A percentile compares a stretch with the other conserved stretches of the same genome.
phyloP scores from a whole-genome alignment of 23 tunicate species.

The Trididemnum nubilum region DNA sequence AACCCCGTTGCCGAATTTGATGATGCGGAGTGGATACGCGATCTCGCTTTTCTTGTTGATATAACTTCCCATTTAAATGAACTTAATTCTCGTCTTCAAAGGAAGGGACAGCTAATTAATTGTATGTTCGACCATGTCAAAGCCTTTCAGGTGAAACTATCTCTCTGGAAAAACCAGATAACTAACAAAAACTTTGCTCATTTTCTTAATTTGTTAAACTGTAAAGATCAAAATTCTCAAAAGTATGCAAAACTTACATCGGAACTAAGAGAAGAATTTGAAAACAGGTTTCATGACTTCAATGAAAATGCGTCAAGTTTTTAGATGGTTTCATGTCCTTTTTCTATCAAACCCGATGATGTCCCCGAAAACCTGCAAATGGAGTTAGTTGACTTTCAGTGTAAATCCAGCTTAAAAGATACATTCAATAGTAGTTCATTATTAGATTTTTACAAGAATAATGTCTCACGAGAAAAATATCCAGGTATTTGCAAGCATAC shows the following conservation, averaged over 20 bases:
- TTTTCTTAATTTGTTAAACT: conserved; percentile 48
- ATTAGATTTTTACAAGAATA: conserved; percentile 5
- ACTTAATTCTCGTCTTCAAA: conserved; percentile 11
- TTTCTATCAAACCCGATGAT: background rate
- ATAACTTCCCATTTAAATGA: conserved; percentile 43
- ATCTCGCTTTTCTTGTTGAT: conserved; percentile 31
- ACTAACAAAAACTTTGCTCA: conserved; percentile 42
- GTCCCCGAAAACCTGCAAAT: conserved; percentile 21
- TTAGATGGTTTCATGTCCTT: conserved; percentile 12
- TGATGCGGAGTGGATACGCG: conserved; percentile 5
- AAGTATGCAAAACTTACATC: conserved; percentile 2
- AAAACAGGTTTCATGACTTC: conserved; percentile 19
- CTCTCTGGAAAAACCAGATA: conserved; percentile 55
- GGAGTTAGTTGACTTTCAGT: conserved; percentile 18
- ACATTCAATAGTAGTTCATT: conserved; percentile 21
- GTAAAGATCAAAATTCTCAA: conserved; percentile 28
- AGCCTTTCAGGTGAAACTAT: conserved; percentile 40
- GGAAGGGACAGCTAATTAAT: conserved; percentile 12
- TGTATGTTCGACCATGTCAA: conserved; percentile 42
- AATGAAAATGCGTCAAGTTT: background rate
- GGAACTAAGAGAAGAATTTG: conserved; percentile 17
- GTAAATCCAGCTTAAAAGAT: too few relatives aligned
- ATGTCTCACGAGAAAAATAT: conserved; percentile 7
- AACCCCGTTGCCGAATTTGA: background rate
- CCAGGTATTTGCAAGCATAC: conserved; percentile 21